Evolutionary conservation across 1,140 invertebrate genomes (phyloP), one percentile per base, ranked within the genome.

Genomic region (Dendrolimus punctatus): DNA sequence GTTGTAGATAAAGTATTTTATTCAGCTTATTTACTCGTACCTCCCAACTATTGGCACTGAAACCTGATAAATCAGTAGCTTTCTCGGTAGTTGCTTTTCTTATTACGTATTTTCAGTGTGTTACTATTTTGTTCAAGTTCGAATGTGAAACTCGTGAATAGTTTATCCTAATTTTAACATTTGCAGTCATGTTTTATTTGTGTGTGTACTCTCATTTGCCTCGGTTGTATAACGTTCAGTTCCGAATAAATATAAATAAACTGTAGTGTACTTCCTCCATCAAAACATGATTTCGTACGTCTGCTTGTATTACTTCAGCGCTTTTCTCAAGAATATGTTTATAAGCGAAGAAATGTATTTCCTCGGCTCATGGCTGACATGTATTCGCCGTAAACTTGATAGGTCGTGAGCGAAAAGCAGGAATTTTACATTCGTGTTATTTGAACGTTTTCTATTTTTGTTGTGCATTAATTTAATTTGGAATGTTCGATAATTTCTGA

Each of bases 281-380:
- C 53, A 63, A 63, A 64, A 62, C 51, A 68, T 66, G 52, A 53
- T 62, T 71, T 52, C 40, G 53, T 57, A 57, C 47, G 49, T 57
- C 58, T 61, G 55, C 51, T 62, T 58, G 51, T 53, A 54, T 64
- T 62, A 68, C 57, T 60, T 65, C 54, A 64, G 62, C 57, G 58
- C 58, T 62, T 64, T 64, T 66, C 64, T 50, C 49, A 46, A 40
- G 60, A 71, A 65, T 66, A 66, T 74, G 60, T 69, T 68, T 73
- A 64, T 64, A 72, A 74, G 59, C 61, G 52, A 68, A 63, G 58
- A 71, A 71, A 72, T 71, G 55, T 74, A 62, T 76, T 69, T 71
- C 48, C 60, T 43, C 50, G 52, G 54, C 49, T 59, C 52, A 51
- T 40, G 42, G 49, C 62, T 59, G 57, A 57, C 59, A 57, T 65